Evolutionary conservation across 2,113 vertebrate genomes (phyloP), one percentile per base, ranked within the genome.

Genomic region (Colius striatus): DNA sequence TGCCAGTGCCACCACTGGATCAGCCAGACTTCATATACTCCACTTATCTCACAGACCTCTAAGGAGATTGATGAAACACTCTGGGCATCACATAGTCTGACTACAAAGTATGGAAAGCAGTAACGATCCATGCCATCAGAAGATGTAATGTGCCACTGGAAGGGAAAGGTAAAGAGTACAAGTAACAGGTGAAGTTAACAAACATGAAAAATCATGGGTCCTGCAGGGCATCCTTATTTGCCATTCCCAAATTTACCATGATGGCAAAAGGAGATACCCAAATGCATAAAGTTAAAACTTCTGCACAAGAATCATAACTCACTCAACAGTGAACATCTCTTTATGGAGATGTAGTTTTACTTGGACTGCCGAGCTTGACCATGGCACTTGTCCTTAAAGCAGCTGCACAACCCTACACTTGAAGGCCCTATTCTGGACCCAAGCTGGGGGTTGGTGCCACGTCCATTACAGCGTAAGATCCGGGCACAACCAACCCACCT

Each of bases 141-240:
- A 54, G 17, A 32, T 60, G 23, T 34, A 47, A 70, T 1, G 5
- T 12, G 26, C 29, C 30, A 30, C 17, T 25, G 17, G 38, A 32
- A 55, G 11, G 9, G 15, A 34, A 43, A 48, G 7, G 21, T 41
- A 16, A 48, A 16, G 12, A 67, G 30, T 3, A 6, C 6, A 21
- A 38, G 18, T 3, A 6, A 51, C 16, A 29, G 7, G 8, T 14
- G 2, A 43, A 58, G 15, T 23, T n/a, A 60, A 68, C 15, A 67
- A 36, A 76, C 72, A 20, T 3, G 3, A 21, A 51, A 68, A 47
- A 9, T 8, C 25, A 2, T 0, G 0, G 45, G 26, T 16, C 23
- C 84, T 32, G 41, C 6, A 6, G 5, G 6, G 17, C 11, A 43
- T 20, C 45, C 13, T 17, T 15, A n/a, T 41, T 18, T 54, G 27